Percentiles rank a stretch among this genome's conserved stretches.
Conservation (phyloP, 2,888 invertebrate genomes). For the Atrina japonica region DNA sequence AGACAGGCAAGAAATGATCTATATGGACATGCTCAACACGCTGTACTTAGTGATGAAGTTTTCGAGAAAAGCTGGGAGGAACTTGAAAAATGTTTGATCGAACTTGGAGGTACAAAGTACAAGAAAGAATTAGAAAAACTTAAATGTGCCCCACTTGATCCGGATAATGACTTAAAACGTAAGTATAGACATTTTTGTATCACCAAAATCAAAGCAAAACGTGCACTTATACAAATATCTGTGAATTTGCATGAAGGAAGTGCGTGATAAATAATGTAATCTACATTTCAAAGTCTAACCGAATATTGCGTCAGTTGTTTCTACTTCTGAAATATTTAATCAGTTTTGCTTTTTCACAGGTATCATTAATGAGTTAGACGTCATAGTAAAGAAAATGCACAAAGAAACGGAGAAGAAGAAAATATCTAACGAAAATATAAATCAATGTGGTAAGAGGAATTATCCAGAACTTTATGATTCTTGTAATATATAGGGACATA, state of each 20-base stretch:
- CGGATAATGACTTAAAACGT: background rate
- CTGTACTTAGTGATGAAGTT: constrained; percentile 2
- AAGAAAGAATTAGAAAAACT: constrained; percentile 8
- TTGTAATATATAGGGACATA: no score
- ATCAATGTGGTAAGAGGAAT: background rate
- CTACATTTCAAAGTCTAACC: no score
- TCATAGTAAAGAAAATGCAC: background rate
- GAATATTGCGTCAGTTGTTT: no score
- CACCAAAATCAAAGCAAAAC: no score
- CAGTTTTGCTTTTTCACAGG: background rate
- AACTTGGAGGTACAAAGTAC: constrained; percentile 7
- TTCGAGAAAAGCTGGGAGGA: constrained; percentile 22
- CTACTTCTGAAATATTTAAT: no score
- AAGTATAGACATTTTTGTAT: background rate
- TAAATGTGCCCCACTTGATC: background rate
- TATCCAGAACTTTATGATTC: no score
- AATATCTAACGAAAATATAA: no score
- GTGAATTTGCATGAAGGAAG: no score
- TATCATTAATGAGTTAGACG: background rate
- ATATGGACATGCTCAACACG: constrained; percentile 17
- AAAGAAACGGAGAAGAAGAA: background rate
- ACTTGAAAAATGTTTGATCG: constrained; percentile 1
- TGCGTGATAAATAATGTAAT: no score
- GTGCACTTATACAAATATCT: no score
- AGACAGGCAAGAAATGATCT: constrained; percentile 14